Conservation (phyloP, 2,888 invertebrate species). For the Graphium colonna region DNA sequence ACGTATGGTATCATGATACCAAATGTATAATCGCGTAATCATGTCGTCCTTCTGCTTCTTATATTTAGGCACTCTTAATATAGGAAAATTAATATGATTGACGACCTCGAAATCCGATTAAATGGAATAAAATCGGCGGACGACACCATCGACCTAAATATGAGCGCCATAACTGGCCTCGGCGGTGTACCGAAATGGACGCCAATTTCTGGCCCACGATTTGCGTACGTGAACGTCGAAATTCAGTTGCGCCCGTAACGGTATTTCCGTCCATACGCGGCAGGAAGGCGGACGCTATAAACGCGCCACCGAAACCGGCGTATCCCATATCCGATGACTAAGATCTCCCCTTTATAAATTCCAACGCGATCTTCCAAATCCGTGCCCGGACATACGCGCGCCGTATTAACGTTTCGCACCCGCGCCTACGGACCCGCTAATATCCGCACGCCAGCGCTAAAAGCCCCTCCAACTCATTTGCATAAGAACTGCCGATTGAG, state of each 20-base stretch:
- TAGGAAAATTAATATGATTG: no score
- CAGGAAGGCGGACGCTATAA: constrained; percentile 78
- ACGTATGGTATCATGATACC: no score
- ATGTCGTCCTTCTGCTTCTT: no score
- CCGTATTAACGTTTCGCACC: constrained; percentile 21
- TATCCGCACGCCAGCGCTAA: constrained; percentile 7
- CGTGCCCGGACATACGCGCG: constrained; percentile 15
- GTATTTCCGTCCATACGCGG: constrained; percentile 73
- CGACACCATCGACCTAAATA: constrained; percentile 1
- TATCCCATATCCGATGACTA: constrained; percentile 43
- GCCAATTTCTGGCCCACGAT: constrained; percentile 68
- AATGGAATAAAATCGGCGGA: constrained; percentile 8
- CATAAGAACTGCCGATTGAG: constrained; percentile 12
- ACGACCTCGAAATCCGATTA: neutral
- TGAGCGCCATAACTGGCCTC: constrained; percentile 32
- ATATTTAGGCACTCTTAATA: no score
- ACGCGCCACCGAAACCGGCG: constrained; percentile 58
- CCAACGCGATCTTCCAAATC: neutral
- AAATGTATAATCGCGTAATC: no score
- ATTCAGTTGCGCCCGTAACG: constrained; percentile 72
- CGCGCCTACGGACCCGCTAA: constrained; percentile 10
- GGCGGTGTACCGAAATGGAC: constrained; percentile 34
- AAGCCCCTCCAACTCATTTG: constrained; percentile 15
- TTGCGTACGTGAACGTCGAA: constrained; percentile 77
- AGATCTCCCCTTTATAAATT: constrained; percentile 25